Percentiles rank a stretch among this genome's conserved stretches.
These are phyloP conservation scores for Microctonus aethiopoides DNA, from an alignment of 2,888 invertebrate species.

Conservation along the genomic window DNA sequence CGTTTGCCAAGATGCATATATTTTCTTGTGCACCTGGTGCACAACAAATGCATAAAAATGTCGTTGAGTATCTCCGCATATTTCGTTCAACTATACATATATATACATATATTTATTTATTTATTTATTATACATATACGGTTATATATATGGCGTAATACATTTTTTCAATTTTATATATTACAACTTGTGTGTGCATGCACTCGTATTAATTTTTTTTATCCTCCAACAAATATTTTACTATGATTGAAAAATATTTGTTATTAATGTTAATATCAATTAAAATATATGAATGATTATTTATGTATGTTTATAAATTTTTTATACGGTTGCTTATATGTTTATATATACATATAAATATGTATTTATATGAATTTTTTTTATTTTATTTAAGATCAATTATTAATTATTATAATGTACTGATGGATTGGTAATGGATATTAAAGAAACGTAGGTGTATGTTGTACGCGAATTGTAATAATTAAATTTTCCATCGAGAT, in stretches of 20 bases:
- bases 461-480: constrained; percentile 10
- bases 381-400: background rate
- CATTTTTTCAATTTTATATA: background rate
- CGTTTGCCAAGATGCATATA: constrained; percentile 2
- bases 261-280: too few species aligned
- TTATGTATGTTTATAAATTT: too few species aligned
- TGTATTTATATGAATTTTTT: too few species aligned
- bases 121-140: background rate
- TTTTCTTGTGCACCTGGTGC: constrained; percentile 23
- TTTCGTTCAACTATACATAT: background rate
- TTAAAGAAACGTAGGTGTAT: background rate
- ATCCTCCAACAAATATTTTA: background rate
- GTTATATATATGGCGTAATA: background rate
- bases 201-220: background rate
- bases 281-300: too few species aligned
- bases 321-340: too few species aligned
- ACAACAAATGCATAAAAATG: constrained; percentile 25
- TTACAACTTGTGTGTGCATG: background rate
- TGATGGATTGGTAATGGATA: background rate
- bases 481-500: constrained; percentile 32
- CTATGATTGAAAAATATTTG: background rate
- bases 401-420: background rate
- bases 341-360: too few species aligned
- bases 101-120: too few species aligned
- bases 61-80: background rate